A percentile compares a stretch with the other conserved stretches of the same genome.
Evolutionary conservation across 2,797 vertebrate genomes (phyloP).

Genomic region (Crenuchus spilurus): DNA sequence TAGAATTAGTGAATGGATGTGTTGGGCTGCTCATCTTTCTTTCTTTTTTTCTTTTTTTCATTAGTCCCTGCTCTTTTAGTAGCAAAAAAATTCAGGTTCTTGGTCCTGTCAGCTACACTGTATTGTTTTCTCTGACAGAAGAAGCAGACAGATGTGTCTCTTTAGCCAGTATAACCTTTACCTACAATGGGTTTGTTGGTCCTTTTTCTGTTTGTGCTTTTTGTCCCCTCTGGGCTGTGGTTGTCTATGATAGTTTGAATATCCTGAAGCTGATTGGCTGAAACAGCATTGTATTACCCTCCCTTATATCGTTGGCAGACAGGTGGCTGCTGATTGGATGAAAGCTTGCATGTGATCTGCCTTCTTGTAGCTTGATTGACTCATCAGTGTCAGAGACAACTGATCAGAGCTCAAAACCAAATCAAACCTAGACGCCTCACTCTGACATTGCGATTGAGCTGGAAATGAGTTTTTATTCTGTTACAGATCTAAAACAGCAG

Average conservation of each 20-base stretch:
- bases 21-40: neutral
- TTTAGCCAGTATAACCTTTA: neutral
- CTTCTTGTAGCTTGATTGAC: slow-evolving; percentile 45
- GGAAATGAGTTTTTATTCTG: neutral
- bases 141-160: no score
- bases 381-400: neutral
- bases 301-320: slow-evolving; percentile 38
- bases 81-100: neutral
- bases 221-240: neutral
- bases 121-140: no score
- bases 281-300: slow-evolving; percentile 54
- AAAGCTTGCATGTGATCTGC: slow-evolving; percentile 67
- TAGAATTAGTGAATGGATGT: neutral
- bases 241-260: neutral
- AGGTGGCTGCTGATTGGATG: slow-evolving; percentile 35
- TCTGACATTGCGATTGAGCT: neutral
- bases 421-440: neutral
- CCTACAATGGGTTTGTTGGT: neutral
- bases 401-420: neutral
- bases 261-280: slow-evolving; percentile 29
- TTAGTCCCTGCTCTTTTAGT: neutral
- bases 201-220: neutral
- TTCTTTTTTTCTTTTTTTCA: neutral
- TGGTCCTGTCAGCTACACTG: no score
- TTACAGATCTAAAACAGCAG: neutral